Conservation (phyloP, 1,140 invertebrate genomes). For the Bombus difficillimus region DNA sequence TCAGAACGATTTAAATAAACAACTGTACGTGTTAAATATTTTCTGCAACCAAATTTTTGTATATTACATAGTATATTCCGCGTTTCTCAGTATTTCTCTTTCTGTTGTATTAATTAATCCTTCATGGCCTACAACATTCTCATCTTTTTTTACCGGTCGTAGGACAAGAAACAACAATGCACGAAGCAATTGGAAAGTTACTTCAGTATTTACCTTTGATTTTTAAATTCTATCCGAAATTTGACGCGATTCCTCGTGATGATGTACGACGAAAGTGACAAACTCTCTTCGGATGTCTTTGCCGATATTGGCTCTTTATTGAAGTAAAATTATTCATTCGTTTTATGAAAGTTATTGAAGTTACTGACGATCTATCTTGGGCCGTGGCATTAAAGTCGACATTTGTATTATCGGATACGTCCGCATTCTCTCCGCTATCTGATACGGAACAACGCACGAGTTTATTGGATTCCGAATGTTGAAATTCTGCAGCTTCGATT, state of each 20-base stretch:
- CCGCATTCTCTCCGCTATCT: conserved; percentile 13
- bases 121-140: not conserved
- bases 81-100: not conserved
- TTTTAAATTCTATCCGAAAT: not conserved
- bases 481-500: not conserved
- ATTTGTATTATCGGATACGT: conserved; percentile 25
- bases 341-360: not conserved
- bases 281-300: not conserved
- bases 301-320: not conserved
- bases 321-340: not conserved
- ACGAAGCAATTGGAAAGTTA: not conserved
- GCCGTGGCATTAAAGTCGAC: not conserved
- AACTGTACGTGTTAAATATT: not conserved
- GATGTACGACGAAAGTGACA: not conserved
- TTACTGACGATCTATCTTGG: not conserved
- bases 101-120: not conserved
- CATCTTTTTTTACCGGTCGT: not conserved
- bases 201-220: not conserved
- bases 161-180: not conserved
- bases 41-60: not conserved
- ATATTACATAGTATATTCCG: not conserved
- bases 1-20: not conserved
- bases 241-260: not conserved
- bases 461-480: not conserved
- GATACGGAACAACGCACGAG: not conserved